Percentiles rank a stretch among this genome's conserved stretches.
Evolutionary conservation across 1,140 invertebrate species (phyloP).

Genomic region (Stenopsyche tienmushanensis): DNA sequence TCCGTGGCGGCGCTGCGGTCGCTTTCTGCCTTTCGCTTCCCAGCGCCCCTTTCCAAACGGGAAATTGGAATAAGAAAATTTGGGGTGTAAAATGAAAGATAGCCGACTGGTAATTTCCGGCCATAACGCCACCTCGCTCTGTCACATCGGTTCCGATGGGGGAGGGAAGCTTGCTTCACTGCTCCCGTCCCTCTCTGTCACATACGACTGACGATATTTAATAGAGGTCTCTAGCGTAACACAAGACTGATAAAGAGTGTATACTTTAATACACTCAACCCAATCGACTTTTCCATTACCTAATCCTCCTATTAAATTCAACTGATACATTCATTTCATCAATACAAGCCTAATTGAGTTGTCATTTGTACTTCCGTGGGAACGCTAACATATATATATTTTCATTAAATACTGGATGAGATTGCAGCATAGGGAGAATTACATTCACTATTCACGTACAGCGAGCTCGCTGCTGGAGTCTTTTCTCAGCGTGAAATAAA

Average conservation of each 20-base stretch:
- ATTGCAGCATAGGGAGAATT: too few relatives aligned
- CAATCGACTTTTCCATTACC: too few relatives aligned
- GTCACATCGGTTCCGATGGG: slow-evolving; percentile 10
- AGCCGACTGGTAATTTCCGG: slow-evolving; percentile 44
- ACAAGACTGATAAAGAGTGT: slow-evolving; percentile 40
- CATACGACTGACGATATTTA: slow-evolving; percentile 33
- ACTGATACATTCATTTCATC: too few relatives aligned
- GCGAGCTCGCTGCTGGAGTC: neutral
- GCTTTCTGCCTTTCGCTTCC: slow-evolving; percentile 19
- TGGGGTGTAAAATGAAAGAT: slow-evolving; percentile 58
- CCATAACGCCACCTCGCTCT: slow-evolving; percentile 24
- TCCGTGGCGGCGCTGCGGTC: neutral
- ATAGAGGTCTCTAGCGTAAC: slow-evolving; percentile 35
- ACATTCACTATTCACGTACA: neutral
- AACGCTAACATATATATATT: too few relatives aligned
- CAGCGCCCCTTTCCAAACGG: slow-evolving; percentile 44
- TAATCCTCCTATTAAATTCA: too few relatives aligned
- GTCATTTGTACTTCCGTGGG: too few relatives aligned
- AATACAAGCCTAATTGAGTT: too few relatives aligned
- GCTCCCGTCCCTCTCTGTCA: slow-evolving; percentile 24
- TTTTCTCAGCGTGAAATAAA: too few relatives aligned
- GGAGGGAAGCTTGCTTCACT: neutral
- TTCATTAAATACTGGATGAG: too few relatives aligned
- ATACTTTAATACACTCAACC: slow-evolving; percentile 28
- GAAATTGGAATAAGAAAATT: slow-evolving; percentile 59